These are phyloP conservation scores for Phenganax stokvisi DNA, from an alignment of 92 coral and sea anemone species.

Conservation along the genomic window DNA sequence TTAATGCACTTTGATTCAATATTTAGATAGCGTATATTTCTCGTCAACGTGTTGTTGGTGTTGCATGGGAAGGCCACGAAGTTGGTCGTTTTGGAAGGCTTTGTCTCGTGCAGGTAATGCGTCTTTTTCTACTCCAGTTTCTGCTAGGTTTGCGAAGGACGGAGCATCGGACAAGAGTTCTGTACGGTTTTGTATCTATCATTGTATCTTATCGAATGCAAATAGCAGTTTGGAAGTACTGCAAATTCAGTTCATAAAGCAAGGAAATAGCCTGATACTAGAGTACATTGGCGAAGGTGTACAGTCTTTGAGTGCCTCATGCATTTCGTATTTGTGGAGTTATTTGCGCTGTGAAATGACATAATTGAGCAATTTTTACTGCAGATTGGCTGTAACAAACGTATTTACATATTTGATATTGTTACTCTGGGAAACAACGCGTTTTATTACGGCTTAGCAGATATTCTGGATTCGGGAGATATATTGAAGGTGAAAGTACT, in stretches of 20 bases:
- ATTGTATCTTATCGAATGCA: background rate
- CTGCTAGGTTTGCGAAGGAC: constrained; percentile 46
- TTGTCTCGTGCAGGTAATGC: constrained; percentile 46
- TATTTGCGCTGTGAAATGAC: background rate
- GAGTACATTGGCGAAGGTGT: too few relatives aligned
- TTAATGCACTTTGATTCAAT: background rate
- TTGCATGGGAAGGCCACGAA: constrained; percentile 80
- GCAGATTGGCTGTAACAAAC: constrained; percentile 89
- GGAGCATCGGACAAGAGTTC: too few relatives aligned
- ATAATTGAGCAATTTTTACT: background rate
- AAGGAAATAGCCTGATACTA: too few relatives aligned
- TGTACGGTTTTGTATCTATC: background rate
- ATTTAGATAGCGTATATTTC: constrained; percentile 63
- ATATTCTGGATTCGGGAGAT: constrained; percentile 76
- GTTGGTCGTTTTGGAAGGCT: constrained; percentile 83
- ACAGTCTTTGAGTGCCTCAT: background rate
- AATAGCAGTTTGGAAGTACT: background rate
- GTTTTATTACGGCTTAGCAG: constrained; percentile 82
- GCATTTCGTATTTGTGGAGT: background rate
- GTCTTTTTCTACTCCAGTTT: constrained; percentile 36
- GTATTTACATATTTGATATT: constrained; percentile 82
- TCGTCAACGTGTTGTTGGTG: constrained; percentile 80
- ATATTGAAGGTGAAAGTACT: constrained; percentile 61
- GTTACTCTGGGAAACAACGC: constrained; percentile 72
- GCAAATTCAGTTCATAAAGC: background rate